These are phyloP conservation scores for Mythimna lalbum DNA, from an alignment of 2,888 invertebrate species.

Conservation along the genomic window DNA sequence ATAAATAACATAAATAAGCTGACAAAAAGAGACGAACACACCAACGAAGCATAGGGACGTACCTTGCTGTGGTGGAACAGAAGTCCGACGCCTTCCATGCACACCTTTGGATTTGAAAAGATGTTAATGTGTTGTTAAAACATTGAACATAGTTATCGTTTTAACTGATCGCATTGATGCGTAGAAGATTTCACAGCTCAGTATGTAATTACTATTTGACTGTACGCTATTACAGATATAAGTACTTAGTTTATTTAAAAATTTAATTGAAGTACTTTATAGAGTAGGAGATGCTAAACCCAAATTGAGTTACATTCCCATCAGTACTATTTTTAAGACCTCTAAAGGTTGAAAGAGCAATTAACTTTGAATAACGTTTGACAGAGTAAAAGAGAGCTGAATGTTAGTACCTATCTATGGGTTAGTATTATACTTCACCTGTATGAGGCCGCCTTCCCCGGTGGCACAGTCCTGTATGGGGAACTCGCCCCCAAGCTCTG, in stretches of 20 bases:
- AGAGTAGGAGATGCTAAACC: not conserved
- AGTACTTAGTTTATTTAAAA: too few relatives aligned
- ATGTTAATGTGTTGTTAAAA: conserved; percentile 23
- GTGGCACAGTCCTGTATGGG: conserved; percentile 99
- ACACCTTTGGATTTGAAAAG: conserved; percentile 91
- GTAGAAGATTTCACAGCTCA: not conserved
- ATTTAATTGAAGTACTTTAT: too few relatives aligned
- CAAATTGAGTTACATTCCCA: not conserved
- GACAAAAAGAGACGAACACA: conserved; percentile 79
- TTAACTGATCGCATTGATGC: not conserved
- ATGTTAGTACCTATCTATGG: not conserved
- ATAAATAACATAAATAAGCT: conserved; percentile 83
- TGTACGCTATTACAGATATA: not conserved
- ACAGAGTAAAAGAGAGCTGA: not conserved
- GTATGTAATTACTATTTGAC: not conserved
- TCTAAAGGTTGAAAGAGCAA: not conserved
- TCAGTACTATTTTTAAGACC: not conserved
- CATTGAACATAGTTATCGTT: conserved; percentile 5
- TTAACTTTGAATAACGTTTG: not conserved
- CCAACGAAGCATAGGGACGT: conserved; percentile 78
- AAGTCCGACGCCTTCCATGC: conserved; percentile 99
- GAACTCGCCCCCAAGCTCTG: conserved; percentile 98
- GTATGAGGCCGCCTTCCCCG: conserved; percentile 99
- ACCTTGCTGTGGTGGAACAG: conserved; percentile 99
- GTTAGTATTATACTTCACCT: too few relatives aligned